phyloP scores from a whole-genome alignment of 2,888 invertebrate species.

The Antheraea assamensis region DNA sequence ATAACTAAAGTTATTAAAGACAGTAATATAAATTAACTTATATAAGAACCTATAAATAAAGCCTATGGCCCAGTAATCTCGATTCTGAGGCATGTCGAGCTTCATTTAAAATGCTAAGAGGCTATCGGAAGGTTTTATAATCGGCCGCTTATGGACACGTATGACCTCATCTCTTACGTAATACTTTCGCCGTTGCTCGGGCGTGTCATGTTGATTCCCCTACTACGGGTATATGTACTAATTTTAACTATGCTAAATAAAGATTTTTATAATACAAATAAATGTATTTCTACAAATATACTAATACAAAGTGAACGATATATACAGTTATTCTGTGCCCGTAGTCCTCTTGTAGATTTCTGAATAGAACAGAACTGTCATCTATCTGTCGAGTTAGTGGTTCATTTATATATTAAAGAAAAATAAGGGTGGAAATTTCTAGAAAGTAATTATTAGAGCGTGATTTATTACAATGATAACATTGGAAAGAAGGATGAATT shows the following conservation, averaged over 20 bases:
- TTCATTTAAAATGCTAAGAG: slow-evolving; percentile 24
- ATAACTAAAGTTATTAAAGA: slow-evolving; percentile 3
- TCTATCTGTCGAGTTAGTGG: no score
- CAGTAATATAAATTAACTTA: slow-evolving; percentile 11
- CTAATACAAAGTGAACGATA: no score
- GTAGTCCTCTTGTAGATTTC: no score
- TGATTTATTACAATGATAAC: no score
- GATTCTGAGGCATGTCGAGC: slow-evolving; percentile 19
- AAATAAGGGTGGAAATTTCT: no score
- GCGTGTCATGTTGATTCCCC: slow-evolving; percentile 15
- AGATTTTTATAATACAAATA: not conserved
- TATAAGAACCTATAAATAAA: slow-evolving; percentile 10
- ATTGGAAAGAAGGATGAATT: no score
- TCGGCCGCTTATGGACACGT: slow-evolving; percentile 30
- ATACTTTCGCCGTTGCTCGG: slow-evolving; percentile 34
- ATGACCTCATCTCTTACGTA: slow-evolving; percentile 35
- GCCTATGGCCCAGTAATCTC: slow-evolving; percentile 27
- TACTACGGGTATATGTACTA: slow-evolving; percentile 4
- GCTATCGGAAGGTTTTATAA: slow-evolving; percentile 31
- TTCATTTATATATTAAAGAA: no score
- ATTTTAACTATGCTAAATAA: not conserved
- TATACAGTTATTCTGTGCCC: no score
- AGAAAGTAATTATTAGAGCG: no score
- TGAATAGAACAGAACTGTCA: no score
- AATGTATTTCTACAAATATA: no score